Conservation (phyloP, 2,888 invertebrate genomes). For the Phrixothrix hirtus region DNA sequence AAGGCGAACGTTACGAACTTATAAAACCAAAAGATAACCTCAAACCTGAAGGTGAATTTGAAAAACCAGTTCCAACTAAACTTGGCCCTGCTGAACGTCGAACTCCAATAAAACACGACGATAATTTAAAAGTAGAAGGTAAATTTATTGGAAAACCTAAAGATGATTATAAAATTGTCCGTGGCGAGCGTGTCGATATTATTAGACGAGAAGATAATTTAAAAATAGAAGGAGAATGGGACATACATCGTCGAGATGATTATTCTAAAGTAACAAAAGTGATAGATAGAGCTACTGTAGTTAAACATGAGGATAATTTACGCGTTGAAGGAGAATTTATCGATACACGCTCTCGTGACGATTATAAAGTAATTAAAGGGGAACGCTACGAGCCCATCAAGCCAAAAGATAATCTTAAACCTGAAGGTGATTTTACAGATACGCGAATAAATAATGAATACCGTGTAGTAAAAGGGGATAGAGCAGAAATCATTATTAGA, state of each 20-base stretch:
- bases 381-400: slow-evolving; percentile 60
- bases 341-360: slow-evolving; percentile 58
- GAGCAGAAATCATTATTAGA: slow-evolving; percentile 63
- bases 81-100: slow-evolving; percentile 64
- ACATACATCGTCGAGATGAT: slow-evolving; percentile 57
- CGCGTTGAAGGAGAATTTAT: slow-evolving; percentile 62
- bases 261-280: slow-evolving; percentile 42
- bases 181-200: slow-evolving; percentile 64
- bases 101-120: slow-evolving; percentile 57
- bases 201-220: slow-evolving; percentile 60
- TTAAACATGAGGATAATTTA: slow-evolving; percentile 60
- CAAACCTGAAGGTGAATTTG: slow-evolving; percentile 68
- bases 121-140: slow-evolving; percentile 62
- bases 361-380: slow-evolving; percentile 61
- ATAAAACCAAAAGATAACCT: slow-evolving; percentile 62
- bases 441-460: slow-evolving; percentile 60
- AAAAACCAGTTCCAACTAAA: slow-evolving; percentile 49
- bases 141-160: slow-evolving; percentile 53
- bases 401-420: slow-evolving; percentile 65
- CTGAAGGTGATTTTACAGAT: slow-evolving; percentile 66
- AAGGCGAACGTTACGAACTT: slow-evolving; percentile 64
- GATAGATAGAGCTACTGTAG: slow-evolving; percentile 62
- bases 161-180: slow-evolving; percentile 57
- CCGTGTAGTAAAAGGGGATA: slow-evolving; percentile 62
- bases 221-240: slow-evolving; percentile 58